Evolutionary conservation across 2,113 vertebrate species (phyloP).

Genomic region (Semnornis frantzii): DNA sequence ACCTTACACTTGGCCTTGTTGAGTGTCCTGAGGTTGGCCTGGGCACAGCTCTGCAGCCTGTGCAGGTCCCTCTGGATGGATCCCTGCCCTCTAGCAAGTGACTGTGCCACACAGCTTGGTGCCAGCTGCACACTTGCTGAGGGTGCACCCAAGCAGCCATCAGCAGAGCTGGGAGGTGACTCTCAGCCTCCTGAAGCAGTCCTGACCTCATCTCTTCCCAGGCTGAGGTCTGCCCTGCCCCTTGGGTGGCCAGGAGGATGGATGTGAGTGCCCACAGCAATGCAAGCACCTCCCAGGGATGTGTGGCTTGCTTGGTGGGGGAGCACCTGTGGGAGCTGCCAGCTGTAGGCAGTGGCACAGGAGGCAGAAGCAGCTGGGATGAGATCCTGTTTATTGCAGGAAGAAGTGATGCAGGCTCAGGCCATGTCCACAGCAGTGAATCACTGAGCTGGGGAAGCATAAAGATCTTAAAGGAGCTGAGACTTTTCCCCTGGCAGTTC

Average conservation of each 20-base stretch:
- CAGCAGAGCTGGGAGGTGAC: background rate
- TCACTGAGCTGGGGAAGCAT: background rate
- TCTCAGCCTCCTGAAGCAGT: background rate
- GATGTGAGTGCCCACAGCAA: background rate
- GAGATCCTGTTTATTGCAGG: background rate
- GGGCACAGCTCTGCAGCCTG: too few species aligned
- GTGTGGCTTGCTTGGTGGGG: rapidly evolving
- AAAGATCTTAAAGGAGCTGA: background rate
- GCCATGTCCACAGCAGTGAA: background rate
- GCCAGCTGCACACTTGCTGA: too few species aligned
- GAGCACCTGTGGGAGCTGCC: background rate
- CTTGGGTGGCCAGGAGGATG: background rate
- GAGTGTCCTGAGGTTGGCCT: too few species aligned
- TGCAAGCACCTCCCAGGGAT: background rate
- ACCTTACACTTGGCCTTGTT: too few species aligned
- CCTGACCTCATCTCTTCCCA: background rate
- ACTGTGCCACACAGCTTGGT: too few species aligned
- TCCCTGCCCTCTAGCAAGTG: too few species aligned
- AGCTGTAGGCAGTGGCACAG: background rate
- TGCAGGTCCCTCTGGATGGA: too few species aligned
- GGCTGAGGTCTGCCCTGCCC: background rate
- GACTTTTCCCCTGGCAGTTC: background rate
- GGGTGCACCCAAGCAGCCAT: background rate
- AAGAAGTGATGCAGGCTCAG: background rate
- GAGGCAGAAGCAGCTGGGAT: background rate